phyloP scores from a whole-genome alignment of 2,113 vertebrate genomes.

The Sorex araneus region DNA sequence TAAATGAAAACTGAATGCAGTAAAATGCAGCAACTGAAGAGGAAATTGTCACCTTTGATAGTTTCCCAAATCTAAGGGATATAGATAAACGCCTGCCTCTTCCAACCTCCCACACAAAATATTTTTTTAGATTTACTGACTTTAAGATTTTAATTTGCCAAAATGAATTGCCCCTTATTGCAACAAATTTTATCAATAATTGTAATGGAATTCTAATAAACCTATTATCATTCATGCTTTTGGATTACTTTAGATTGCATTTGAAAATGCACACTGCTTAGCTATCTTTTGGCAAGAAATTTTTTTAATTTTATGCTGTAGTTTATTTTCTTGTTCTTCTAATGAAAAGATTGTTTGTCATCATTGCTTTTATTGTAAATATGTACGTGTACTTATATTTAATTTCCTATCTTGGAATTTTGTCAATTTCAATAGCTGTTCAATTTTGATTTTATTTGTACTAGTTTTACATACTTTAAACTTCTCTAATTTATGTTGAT shows the following conservation, averaged over 20 bases:
- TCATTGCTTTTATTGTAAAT: neutral
- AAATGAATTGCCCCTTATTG: slow-evolving; percentile 18
- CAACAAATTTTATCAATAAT: neutral
- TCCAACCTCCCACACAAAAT: neutral
- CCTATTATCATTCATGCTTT: neutral
- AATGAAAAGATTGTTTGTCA: slow-evolving; percentile 11
- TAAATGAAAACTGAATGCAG: neutral
- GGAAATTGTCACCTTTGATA: neutral
- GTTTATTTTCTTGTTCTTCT: neutral
- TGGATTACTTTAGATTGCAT: neutral
- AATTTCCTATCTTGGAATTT: neutral
- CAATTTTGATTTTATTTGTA: neutral
- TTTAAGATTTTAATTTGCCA: slow-evolving; percentile 32
- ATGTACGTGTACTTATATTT: neutral
- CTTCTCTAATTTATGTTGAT: slow-evolving; percentile 35
- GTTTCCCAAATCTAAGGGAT: neutral
- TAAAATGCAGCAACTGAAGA: neutral
- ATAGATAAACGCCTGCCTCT: neutral
- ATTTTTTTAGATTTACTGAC: neutral
- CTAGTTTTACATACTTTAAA: neutral
- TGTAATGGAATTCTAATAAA: slow-evolving; percentile 10
- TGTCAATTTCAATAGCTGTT: neutral
- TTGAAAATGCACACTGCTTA: slow-evolving; percentile 32
- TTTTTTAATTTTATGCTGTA: slow-evolving; percentile 10
- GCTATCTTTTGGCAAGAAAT: neutral